Base-by-base conservation (phyloP, 2,888 invertebrate species). In the Lucinisca nassula region DNA sequence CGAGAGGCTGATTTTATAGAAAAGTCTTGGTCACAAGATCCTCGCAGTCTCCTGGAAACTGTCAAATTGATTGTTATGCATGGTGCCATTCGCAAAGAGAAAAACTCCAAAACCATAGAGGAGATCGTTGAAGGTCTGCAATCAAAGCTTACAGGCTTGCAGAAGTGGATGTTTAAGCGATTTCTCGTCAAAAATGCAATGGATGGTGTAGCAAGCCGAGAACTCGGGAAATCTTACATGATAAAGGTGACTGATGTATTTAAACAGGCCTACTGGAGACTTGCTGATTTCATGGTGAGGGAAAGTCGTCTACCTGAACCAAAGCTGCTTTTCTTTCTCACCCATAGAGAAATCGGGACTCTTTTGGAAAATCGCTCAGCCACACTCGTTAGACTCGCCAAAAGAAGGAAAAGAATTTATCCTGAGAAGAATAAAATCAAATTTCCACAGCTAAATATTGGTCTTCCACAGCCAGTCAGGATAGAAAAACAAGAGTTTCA, bases 251-350 rank as follows among this genome's bases (percentile, higher is more conserved):
- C 97, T 0, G 97, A 98, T 93, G 97, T 97, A 93, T 84, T 97
- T 49, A 96, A 98, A 85, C 91, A 97, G 72, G 97, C 97, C 0
- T 97, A 97, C 86, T 95, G 97, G 24, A 95, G 96, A n/a, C 95
- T 98, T 27, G 97, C 97, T 0, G 93, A 96, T 10, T 93, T 97
- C 79, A 96, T 98, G 96, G 97, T 97, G 0, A 93, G 94, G 10
- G 97, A 97, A 88, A 98, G 98, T 94, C 96, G 97, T 32, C 93
- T 98, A 61, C 98, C 98, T 0, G 96, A 97, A 72, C 94, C 96
- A 21, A 97, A 97, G 27, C 96, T 98, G 0, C 96, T 98, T 14
- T 98, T 97, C 95, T 97, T 97, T 96, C 97, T 98, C 92, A 97
- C 97, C 0, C 96, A 97, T 45, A 93, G 97, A 12, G 98, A 98